A percentile compares a stretch with the other conserved stretches of the same genome.
These are phyloP conservation scores for Ooceraea biroi DNA, from an alignment of 1,140 invertebrate species.

Conservation along the genomic window DNA sequence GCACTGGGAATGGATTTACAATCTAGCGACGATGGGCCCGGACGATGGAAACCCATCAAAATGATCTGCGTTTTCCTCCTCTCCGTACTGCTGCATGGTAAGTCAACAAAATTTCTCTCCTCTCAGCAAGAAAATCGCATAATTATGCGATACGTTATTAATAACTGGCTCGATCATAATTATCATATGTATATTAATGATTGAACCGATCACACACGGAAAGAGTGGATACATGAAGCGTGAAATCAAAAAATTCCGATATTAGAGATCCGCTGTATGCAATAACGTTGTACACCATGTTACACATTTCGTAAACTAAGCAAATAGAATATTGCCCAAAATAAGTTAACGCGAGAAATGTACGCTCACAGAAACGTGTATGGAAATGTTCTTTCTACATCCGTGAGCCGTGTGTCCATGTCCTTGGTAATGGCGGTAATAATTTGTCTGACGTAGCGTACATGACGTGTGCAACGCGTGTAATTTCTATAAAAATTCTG, in stretches of 20 bases:
- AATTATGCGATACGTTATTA: neutral
- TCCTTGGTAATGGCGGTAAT: neutral
- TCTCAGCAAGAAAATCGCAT: neutral
- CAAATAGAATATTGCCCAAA: neutral
- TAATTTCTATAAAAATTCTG: conserved; percentile 59
- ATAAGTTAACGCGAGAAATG: neutral
- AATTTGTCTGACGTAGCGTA: neutral
- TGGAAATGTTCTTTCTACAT: too few species aligned
- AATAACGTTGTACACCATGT: too few species aligned
- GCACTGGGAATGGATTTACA: conserved; percentile 75
- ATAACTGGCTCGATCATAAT: neutral
- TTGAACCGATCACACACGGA: neutral
- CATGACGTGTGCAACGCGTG: neutral
- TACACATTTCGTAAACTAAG: too few species aligned
- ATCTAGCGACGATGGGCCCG: conserved; percentile 61
- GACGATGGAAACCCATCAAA: conserved; percentile 59
- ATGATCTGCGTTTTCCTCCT: conserved; percentile 75
- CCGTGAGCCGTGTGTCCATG: too few species aligned
- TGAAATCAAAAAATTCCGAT: neutral
- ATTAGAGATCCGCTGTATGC: too few species aligned
- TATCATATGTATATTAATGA: too few species aligned
- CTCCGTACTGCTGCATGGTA: conserved; percentile 75
- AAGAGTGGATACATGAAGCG: neutral
- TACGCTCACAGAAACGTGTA: neutral
- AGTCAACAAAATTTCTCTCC: conserved; percentile 40